These are phyloP conservation scores for Dreissena rostriformis DNA, from an alignment of 1,140 invertebrate genomes.

Conservation along the genomic window DNA sequence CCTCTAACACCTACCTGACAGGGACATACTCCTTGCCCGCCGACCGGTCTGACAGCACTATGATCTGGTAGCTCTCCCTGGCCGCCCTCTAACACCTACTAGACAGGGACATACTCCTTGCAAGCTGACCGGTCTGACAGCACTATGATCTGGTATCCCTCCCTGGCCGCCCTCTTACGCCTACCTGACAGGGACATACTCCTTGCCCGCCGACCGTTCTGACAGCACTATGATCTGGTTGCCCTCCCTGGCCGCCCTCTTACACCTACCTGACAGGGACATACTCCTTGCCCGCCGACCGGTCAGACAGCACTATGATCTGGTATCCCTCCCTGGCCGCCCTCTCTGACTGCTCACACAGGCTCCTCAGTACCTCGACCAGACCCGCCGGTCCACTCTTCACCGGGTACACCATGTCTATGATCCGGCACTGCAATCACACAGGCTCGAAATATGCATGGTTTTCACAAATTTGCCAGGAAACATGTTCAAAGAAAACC, in stretches of 20 bases:
- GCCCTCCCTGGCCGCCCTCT: constrained; percentile 90
- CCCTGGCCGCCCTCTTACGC: no score
- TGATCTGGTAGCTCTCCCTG: constrained; percentile 89
- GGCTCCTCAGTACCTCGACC: constrained; percentile 88
- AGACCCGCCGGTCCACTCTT: constrained; percentile 89
- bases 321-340: constrained; percentile 92
- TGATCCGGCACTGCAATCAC: constrained; percentile 86
- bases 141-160: constrained; percentile 92
- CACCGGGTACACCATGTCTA: constrained; percentile 93
- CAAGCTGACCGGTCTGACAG: constrained; percentile 88
- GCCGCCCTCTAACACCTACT: constrained; percentile 92
- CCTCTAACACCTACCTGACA: constrained; percentile 81
- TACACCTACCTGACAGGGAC: constrained; percentile 82
- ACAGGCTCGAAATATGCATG: no score
- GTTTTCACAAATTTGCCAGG: no score
- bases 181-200: no score
- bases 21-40: constrained; percentile 85
- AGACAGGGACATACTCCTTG: constrained; percentile 91
- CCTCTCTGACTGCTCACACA: constrained; percentile 91
- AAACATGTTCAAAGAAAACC: no score
- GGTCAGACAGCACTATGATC: constrained; percentile 94
- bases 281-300: constrained; percentile 86
- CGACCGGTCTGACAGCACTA: constrained; percentile 93
- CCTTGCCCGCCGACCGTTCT: constrained; percentile 91
- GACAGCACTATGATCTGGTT: constrained; percentile 95